Percentiles rank a stretch among this genome's conserved stretches.
Evolutionary conservation across 2,888 invertebrate species (phyloP).

Genomic region (Leptinotarsa juncta): DNA sequence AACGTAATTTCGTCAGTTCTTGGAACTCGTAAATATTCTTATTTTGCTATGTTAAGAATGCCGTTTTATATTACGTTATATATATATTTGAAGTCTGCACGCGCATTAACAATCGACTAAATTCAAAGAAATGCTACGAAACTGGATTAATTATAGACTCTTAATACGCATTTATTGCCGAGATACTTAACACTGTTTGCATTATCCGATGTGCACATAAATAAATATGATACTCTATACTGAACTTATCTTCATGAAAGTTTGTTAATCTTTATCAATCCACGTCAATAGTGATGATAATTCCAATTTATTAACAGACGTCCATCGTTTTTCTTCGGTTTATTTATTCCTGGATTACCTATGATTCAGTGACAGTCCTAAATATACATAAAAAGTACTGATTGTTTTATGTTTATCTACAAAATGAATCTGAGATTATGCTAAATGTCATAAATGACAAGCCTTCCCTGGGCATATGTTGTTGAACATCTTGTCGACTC

Average conservation of each 20-base stretch:
- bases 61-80: slow-evolving; percentile 10
- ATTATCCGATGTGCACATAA: not conserved
- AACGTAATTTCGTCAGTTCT: slow-evolving; percentile 16
- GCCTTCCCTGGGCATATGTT: no score
- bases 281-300: not conserved
- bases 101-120: slow-evolving; percentile 6
- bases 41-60: slow-evolving; percentile 9
- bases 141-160: slow-evolving; percentile 15
- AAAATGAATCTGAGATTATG: no score
- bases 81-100: slow-evolving; percentile 12
- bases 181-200: not conserved
- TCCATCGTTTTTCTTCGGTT: no score
- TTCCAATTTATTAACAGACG: no score
- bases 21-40: slow-evolving; percentile 14
- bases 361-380: no score
- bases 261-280: not conserved
- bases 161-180: not conserved
- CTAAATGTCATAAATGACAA: no score
- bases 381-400: no score
- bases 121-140: slow-evolving; percentile 9
- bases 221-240: not conserved
- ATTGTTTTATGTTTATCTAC: no score
- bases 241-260: not conserved
- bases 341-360: no score
- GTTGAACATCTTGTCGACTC: no score